Evolutionary conservation across 2,797 vertebrate genomes (phyloP), one percentile per base, ranked within the genome.

Genomic region (Acanthopagrus latus): DNA sequence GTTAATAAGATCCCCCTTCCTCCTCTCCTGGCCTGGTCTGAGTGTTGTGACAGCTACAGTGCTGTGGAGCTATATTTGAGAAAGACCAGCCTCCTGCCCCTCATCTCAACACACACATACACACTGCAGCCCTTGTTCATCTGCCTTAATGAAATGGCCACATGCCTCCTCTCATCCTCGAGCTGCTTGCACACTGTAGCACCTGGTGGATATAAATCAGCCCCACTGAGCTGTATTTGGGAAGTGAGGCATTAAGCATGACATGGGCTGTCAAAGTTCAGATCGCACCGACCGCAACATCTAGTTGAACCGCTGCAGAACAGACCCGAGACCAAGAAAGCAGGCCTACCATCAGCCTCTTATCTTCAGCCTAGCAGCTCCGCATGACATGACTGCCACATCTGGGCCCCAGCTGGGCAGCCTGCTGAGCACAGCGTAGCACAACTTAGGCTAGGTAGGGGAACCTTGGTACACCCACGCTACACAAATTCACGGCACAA

Each of bases 131-230:
- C 88, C 90, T 90, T 93, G 92, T 93, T 92, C 92, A 87, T 91
- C 88, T 84, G 85, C 85, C 85, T 85, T 94, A 94, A 94, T 92
- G 90, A 93, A 94, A 94, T 78, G 88, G 88, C 93, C 93, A 93
- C 93, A 92, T 93, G 91, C 87, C 91, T 90, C 78, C 85, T 88
- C 91, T 92, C 92, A 89, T 90, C 88, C 81, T 46, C 64, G 76
- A 86, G 89, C 88, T 85, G 88, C 88, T 80, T 75, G 88, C 86
- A 90, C 85, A 86, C 91, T 90, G 75, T 89, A 91, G 90, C 96
- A 96, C 96, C 96, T 96, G 96, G 92, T 92, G 92, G 92, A 95
- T 93, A 96, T 96, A 96, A 96, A 96, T 96, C 96, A 95, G 89
- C 75, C 86, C 80, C 59, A 88, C 91, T 84, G 89, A 93, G 93